These are phyloP conservation scores for Chaetoderma sp. DNA, from an alignment of 2,888 invertebrate genomes.

Conservation along the genomic window DNA sequence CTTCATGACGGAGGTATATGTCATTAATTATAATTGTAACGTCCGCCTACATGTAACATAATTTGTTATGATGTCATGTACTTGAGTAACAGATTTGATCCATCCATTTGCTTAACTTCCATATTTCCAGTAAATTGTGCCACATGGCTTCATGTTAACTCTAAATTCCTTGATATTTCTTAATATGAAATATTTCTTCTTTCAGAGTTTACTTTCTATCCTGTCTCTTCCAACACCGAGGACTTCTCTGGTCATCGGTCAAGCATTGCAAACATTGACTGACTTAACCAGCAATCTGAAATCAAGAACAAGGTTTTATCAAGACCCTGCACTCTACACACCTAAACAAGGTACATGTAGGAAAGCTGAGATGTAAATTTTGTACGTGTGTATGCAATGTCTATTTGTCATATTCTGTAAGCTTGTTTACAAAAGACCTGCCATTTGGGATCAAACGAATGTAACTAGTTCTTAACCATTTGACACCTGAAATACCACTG, in stretches of 20 bases:
- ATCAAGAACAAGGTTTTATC: constrained; percentile 56
- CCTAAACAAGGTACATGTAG: constrained; percentile 64
- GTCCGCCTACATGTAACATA: too few species aligned
- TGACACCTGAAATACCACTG: too few species aligned
- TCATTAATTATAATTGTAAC: not conserved
- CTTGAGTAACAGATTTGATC: too few species aligned
- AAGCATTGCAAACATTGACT: constrained; percentile 51
- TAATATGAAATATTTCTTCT: constrained; percentile 1
- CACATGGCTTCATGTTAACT: not conserved
- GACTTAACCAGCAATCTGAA: constrained; percentile 50
- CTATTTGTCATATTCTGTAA: too few species aligned
- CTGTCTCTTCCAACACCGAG: constrained; percentile 46
- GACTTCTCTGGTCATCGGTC: too few species aligned
- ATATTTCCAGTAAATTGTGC: not conserved
- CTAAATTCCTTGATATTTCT: not conserved
- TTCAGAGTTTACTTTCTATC: constrained; percentile 61
- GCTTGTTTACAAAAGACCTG: too few species aligned
- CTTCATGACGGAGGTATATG: not conserved
- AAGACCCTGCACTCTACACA: constrained; percentile 63
- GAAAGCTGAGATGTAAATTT: too few species aligned
- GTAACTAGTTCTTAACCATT: too few species aligned
- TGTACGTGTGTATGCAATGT: too few species aligned
- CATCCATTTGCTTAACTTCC: too few species aligned
- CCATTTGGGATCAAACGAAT: too few species aligned
- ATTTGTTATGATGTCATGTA: too few species aligned